phyloP scores from a whole-genome alignment of 2,113 vertebrate genomes.

The Dipodomys ordii region DNA sequence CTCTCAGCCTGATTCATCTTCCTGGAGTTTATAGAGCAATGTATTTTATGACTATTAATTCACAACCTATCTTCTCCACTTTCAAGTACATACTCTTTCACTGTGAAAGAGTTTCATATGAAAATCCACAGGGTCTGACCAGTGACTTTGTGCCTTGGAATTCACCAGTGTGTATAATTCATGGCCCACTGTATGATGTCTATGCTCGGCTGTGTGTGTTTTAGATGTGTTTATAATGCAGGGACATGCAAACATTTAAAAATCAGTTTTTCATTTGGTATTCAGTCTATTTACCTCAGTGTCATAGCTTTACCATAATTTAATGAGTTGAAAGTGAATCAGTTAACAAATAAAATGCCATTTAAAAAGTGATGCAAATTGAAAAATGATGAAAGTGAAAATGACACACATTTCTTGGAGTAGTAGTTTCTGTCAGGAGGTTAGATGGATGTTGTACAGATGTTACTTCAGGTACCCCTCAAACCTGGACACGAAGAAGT shows the following conservation, averaged over 20 bases:
- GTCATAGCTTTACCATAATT: not conserved
- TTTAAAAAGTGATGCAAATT: not conserved
- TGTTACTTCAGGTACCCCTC: not conserved
- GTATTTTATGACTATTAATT: conserved; percentile 66
- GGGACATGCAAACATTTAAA: not conserved
- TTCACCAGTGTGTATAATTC: conserved; percentile 52
- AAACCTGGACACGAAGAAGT: not conserved
- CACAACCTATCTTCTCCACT: conserved; percentile 53
- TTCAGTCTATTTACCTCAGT: not conserved
- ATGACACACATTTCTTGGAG: not conserved
- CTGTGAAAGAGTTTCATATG: conserved; percentile 59
- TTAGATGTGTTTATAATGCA: conserved; percentile 25
- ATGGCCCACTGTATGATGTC: not conserved
- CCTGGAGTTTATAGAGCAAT: conserved; percentile 56
- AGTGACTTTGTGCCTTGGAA: conserved; percentile 45
- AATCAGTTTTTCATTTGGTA: conserved; percentile 36
- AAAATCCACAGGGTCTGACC: conserved; percentile 47
- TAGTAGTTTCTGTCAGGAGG: not conserved
- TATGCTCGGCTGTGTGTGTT: not conserved
- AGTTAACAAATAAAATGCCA: not conserved
- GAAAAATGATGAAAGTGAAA: conserved; percentile 5
- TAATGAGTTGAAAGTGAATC: conserved; percentile 15
- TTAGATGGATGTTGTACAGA: not conserved
- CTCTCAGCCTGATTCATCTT: conserved; percentile 14
- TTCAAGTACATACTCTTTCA: conserved; percentile 49